These are phyloP conservation scores for Tenthredo scrophulariae DNA, from an alignment of 2,888 invertebrate genomes.

Conservation along the genomic window DNA sequence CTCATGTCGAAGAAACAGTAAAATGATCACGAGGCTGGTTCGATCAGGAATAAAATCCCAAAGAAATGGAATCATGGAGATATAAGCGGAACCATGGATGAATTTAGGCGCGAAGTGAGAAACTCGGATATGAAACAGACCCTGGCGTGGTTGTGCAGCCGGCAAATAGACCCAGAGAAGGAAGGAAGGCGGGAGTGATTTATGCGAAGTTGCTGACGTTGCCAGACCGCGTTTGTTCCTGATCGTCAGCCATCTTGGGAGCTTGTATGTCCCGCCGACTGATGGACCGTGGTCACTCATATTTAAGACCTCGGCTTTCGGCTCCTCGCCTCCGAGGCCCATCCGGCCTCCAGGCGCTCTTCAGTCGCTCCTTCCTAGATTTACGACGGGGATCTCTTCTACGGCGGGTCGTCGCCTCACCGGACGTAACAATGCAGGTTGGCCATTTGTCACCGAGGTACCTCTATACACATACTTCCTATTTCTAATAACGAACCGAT, in stretches of 20 bases:
- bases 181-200: conserved; percentile 74
- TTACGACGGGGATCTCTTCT: conserved; percentile 68
- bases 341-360: conserved; percentile 61
- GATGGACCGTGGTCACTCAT: conserved; percentile 60
- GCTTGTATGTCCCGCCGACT: conserved; percentile 64
- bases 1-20: neutral
- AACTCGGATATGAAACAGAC: conserved; percentile 45
- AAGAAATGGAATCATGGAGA: neutral
- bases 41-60: neutral
- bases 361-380: conserved; percentile 73
- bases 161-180: conserved; percentile 44
- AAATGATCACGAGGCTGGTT: neutral
- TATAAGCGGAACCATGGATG: neutral
- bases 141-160: conserved; percentile 16
- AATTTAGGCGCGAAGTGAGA: conserved; percentile 19
- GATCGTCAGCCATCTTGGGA: conserved; percentile 71
- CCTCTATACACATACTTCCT: conserved; percentile 69
- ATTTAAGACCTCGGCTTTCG: conserved; percentile 54
- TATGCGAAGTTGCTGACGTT: conserved; percentile 75
- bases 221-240: conserved; percentile 70
- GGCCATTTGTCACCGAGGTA: conserved; percentile 77
- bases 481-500: conserved; percentile 74
- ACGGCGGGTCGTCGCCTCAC: conserved; percentile 39
- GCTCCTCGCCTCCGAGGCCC: conserved; percentile 45
- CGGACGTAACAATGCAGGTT: conserved; percentile 74